Evolutionary conservation across 64 coral and sea anemone genomes (phyloP).

Genomic region (Orbicella faveolata): DNA sequence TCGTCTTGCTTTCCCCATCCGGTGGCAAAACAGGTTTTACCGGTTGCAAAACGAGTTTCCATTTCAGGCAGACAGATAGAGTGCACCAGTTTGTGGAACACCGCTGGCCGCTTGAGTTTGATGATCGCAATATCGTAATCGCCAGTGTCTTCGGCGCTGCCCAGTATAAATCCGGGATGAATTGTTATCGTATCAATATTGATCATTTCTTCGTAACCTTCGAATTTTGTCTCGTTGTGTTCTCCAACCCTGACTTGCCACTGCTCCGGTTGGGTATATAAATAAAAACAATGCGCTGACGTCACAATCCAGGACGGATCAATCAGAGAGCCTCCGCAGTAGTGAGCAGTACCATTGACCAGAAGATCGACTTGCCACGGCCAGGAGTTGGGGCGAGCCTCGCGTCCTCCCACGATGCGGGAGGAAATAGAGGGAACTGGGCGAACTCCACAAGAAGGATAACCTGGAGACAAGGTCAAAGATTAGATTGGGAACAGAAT

Average conservation of each 20-base stretch:
- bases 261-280: constrained; percentile 35
- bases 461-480: constrained; percentile 1
- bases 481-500: neutral
- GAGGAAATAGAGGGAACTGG: neutral
- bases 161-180: constrained; percentile 33
- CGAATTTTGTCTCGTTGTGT: constrained; percentile 67
- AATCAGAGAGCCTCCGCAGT: constrained; percentile 69
- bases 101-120: constrained; percentile 78
- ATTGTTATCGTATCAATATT: constrained; percentile 47
- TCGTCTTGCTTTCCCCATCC: constrained; percentile 84
- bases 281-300: constrained; percentile 75
- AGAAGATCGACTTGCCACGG: constrained; percentile 78
- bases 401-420: constrained; percentile 60
- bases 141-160: constrained; percentile 22
- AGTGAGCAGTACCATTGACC: constrained; percentile 34
- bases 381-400: constrained; percentile 60
- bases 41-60: constrained; percentile 49
- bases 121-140: constrained; percentile 91
- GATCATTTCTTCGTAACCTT: constrained; percentile 78
- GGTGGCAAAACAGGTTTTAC: constrained; percentile 79
- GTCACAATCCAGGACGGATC: constrained; percentile 75
- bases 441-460: constrained; percentile 52
- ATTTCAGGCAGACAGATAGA: constrained; percentile 70
- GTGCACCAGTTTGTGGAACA: constrained; percentile 72
- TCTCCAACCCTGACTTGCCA: constrained; percentile 79